Evolutionary conservation across 2,797 vertebrate genomes (phyloP), one percentile per base, ranked within the genome.

Genomic region (Xenops minutus): DNA sequence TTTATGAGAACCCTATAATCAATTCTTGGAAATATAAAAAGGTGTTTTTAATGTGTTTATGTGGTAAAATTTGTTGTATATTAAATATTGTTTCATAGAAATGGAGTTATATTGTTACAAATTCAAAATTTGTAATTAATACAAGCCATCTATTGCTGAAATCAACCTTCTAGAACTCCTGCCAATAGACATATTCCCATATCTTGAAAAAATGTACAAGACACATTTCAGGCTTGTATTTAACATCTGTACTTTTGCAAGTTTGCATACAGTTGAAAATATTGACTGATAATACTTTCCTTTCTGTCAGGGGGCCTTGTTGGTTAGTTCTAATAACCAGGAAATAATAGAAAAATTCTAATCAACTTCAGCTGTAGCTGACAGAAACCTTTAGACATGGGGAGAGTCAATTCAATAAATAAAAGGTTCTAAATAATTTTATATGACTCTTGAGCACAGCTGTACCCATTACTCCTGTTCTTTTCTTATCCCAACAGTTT

Each of bases 21-120:
- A 92, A 95, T 91, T 96, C 89, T 97, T 98, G 96, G 93, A 98
- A 97, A 92, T 97, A 98, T 97, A 96, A 98, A 92, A 98, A 97
- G 89, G 97, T 97, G 98, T 92, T 97, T 97, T 96, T 80, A 96
- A 97, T 98, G 98, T 98, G 97, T 96, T 98, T 97, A 98, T 97
- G 97, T 98, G 97, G 98, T 98, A 97, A 92, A 98, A 98, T 98
- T 96, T 98, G 97, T 97, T 98, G 97, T 96, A 97, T 91, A 98
- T 98, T 98, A 98, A 98, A 98, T 98, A 98, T 97, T 97, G 95
- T 98, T 98, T 98, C 97, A 96, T 98, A 98, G 97, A 97, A 98
- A 97, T 96, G 96, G 97, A 97, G 95, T 98, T 98, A 96, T 98
- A 98, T 98, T 98, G 97, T 98, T 98, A 98, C 98, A 95, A 97